Base-by-base conservation (phyloP, 23 tunicate species). In the Trididemnum nubilum region DNA sequence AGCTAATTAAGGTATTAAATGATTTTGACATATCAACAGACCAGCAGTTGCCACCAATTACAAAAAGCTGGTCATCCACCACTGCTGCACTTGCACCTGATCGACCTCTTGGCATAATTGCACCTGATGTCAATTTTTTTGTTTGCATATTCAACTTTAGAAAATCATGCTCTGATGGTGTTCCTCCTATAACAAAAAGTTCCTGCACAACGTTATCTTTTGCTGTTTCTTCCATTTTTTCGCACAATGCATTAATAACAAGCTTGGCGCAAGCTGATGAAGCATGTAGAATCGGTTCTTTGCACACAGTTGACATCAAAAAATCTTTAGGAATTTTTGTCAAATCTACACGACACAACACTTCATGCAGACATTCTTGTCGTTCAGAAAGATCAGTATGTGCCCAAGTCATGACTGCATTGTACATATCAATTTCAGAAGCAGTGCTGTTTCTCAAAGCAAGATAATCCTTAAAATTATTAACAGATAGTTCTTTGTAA, bases 251-350 rank as follows among this genome's bases (percentile, higher is more conserved):
- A 30, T 77, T 31, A 2, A 77, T 29, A 3, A 77, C 2, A 32
- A 52, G 65, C 23, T 77, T 77, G 9, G 81, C 44, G 25, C 81
- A 52, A 57, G 40, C 67, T 12, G 51, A 25, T 51, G 81, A 77
- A 1, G 12, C 28, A 32, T 28, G 7, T 19, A 77, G 1, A 18
- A 77, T 21, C 2, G 28, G 18, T 57, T 77, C 81, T 33, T 77
- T 31, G 27, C 65, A 2, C 2, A 77, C 67, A 3, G 31, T 30
- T 1, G 26, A 26, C 18, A 19, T 30, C 44, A 77, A 57, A 52
- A 77, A 52, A 2, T 77, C 66, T 12, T 52, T 54, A 9, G 65
- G 19, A 30, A 77, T 3, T 31, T 54, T 25, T 9, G 24, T 9
- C 23, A 77, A 54, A 23, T 77, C 33, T 1, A 77, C 26, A 30